A percentile compares a stretch with the other conserved stretches of the same genome.
These are phyloP conservation scores for Lagria hirta DNA, from an alignment of 2,888 invertebrate species.

Conservation along the genomic window DNA sequence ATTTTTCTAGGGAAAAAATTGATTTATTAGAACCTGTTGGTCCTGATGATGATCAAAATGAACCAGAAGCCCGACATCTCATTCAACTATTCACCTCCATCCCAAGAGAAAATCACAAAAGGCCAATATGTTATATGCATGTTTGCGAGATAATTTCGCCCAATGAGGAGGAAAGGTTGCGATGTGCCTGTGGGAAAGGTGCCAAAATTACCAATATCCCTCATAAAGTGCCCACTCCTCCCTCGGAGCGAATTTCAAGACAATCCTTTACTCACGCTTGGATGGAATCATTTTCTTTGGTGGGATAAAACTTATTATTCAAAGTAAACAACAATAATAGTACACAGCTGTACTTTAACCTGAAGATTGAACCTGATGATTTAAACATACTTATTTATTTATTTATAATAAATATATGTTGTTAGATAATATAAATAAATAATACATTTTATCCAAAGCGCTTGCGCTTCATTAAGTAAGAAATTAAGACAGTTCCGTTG, in stretches of 20 bases:
- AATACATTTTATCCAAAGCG: too few relatives aligned
- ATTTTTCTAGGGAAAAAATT: not conserved
- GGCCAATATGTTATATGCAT: slow-evolving; percentile 39
- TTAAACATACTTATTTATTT: too few relatives aligned
- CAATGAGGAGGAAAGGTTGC: slow-evolving; percentile 32
- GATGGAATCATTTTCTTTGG: slow-evolving; percentile 23
- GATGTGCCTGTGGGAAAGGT: slow-evolving; percentile 32
- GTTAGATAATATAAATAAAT: too few relatives aligned
- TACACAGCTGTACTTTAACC: too few relatives aligned
- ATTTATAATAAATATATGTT: too few relatives aligned
- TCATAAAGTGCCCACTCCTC: slow-evolving; percentile 5
- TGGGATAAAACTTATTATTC: slow-evolving; percentile 12
- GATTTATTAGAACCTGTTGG: too few relatives aligned
- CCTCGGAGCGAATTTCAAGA: slow-evolving; percentile 12
- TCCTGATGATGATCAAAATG: too few relatives aligned
- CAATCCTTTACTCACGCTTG: slow-evolving; percentile 18
- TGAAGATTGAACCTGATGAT: too few relatives aligned
- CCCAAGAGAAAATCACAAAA: slow-evolving; percentile 24
- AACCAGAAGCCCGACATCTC: slow-evolving; percentile 34
- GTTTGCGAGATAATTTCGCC: slow-evolving; percentile 35
- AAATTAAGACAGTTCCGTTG: too few relatives aligned
- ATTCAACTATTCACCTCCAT: slow-evolving; percentile 35
- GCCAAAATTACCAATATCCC: not conserved
- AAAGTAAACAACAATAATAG: too few relatives aligned
- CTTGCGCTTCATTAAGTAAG: too few relatives aligned